phyloP scores from a whole-genome alignment of 2,113 vertebrate genomes.

The Stictonetta naevosa region DNA sequence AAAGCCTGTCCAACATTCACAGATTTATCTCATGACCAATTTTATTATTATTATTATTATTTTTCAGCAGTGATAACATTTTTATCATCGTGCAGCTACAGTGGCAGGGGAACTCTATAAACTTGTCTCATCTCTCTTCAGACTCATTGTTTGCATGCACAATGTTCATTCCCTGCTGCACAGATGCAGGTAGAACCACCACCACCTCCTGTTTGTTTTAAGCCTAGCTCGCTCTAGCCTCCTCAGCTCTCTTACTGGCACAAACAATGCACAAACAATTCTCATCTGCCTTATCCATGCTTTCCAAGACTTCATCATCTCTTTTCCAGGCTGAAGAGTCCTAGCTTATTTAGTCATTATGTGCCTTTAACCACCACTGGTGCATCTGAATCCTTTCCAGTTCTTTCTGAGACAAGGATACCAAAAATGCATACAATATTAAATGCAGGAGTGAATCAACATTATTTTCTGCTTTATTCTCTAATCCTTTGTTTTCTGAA shows the following conservation, averaged over 20 bases:
- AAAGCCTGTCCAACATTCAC: neutral
- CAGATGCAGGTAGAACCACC: neutral
- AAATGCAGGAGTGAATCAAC: neutral
- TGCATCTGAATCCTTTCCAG: neutral
- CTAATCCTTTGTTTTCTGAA: neutral
- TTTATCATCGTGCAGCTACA: neutral
- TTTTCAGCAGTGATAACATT: neutral
- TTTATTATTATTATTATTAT: neutral
- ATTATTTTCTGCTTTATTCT: neutral
- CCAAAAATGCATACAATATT: neutral
- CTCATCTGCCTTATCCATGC: neutral
- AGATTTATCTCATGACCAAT: neutral
- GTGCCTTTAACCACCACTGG: neutral
- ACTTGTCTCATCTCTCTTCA: neutral
- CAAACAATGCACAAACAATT: neutral
- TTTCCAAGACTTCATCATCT: neutral
- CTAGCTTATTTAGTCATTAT: neutral
- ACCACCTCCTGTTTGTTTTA: neutral
- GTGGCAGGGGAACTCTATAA: accelerated
- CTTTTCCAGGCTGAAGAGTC: neutral
- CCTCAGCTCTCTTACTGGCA: neutral
- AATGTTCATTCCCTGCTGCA: neutral
- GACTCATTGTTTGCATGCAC: neutral
- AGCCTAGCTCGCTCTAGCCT: neutral
- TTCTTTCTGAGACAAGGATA: neutral